phyloP scores from a whole-genome alignment of 2,888 invertebrate genomes.

The Latrodectus elegans region DNA sequence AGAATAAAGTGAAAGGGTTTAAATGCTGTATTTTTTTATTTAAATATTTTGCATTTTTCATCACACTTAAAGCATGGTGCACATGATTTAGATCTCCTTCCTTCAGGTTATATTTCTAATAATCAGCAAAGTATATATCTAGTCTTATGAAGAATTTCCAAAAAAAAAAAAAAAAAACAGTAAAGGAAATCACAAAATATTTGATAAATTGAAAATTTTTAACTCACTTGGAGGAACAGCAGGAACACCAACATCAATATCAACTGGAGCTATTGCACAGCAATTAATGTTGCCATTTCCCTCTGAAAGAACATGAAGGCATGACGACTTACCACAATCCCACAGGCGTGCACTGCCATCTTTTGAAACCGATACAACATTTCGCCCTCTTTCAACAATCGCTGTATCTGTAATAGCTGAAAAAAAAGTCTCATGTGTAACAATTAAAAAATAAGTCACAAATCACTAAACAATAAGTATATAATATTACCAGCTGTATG shows the following conservation, averaged over 20 bases:
- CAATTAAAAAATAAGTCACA: background rate
- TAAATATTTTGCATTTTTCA: too few relatives aligned
- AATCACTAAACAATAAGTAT: slow-evolving; percentile 69
- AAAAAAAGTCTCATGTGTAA: slow-evolving; percentile 16
- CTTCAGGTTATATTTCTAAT: too few relatives aligned
- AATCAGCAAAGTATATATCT: background rate
- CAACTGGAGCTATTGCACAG: slow-evolving; percentile 77
- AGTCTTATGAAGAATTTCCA: background rate
- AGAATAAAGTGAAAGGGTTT: too few relatives aligned
- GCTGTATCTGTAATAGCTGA: slow-evolving; percentile 80
- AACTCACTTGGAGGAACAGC: slow-evolving; percentile 73
- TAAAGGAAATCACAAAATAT: background rate
- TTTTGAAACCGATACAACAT: slow-evolving; percentile 82
- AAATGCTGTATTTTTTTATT: too few relatives aligned
- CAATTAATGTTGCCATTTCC: slow-evolving; percentile 79
- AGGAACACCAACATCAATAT: slow-evolving; percentile 74
- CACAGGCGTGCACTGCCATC: slow-evolving; percentile 83
- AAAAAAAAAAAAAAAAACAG: too few relatives aligned
- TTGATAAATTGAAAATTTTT: background rate
- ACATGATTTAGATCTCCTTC: too few relatives aligned
- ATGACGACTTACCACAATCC: slow-evolving; percentile 81
- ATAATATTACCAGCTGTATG: slow-evolving; percentile 78
- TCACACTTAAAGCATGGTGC: too few relatives aligned
- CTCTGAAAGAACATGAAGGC: slow-evolving; percentile 78
- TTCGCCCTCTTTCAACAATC: slow-evolving; percentile 82